A percentile compares a stretch with the other conserved stretches of the same genome.
These are phyloP conservation scores for Henricia sp. DNA, from an alignment of 53 echinoderm and acorn worm species.

Conservation along the genomic window DNA sequence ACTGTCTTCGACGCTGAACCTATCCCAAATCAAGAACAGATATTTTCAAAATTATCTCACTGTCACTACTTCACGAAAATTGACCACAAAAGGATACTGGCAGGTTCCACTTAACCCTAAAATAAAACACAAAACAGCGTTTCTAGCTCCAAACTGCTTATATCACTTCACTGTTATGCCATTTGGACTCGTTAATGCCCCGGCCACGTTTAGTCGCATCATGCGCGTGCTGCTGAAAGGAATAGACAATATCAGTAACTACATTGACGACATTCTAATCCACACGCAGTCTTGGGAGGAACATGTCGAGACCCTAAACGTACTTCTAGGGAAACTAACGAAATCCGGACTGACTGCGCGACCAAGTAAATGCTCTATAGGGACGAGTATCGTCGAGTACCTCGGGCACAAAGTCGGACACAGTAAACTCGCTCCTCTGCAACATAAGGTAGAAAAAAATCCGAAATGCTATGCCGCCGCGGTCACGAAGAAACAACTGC, in stretches of 20 bases:
- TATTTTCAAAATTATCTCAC: conserved; percentile 57
- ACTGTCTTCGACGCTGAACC: conserved; percentile 79
- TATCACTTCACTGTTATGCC: conserved; percentile 62
- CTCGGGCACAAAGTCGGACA: conserved; percentile 47
- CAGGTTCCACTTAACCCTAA: conserved; percentile 49
- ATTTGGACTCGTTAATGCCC: conserved; percentile 72
- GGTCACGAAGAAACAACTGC: conserved; percentile 43
- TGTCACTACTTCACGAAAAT: conserved; percentile 63
- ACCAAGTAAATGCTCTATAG: conserved; percentile 35
- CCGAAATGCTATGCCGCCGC: background rate
- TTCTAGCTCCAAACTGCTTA: conserved; percentile 32
- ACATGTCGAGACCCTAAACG: conserved; percentile 4
- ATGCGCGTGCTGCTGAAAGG: conserved; percentile 44
- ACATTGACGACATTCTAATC: conserved; percentile 56
- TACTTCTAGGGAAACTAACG: conserved; percentile 8
- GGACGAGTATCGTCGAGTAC: conserved; percentile 22
- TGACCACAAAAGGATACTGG: conserved; percentile 74
- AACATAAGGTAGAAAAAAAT: conserved; percentile 42
- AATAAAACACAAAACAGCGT: conserved; percentile 58
- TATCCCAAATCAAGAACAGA: conserved; percentile 67
- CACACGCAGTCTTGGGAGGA: conserved; percentile 55
- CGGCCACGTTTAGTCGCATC: conserved; percentile 56
- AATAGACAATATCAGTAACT: conserved; percentile 25
- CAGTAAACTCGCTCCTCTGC: conserved; percentile 27
- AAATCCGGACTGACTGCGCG: conserved; percentile 32